These are phyloP conservation scores for Metellina segmentata DNA, from an alignment of 2,888 invertebrate genomes.

Conservation along the genomic window DNA sequence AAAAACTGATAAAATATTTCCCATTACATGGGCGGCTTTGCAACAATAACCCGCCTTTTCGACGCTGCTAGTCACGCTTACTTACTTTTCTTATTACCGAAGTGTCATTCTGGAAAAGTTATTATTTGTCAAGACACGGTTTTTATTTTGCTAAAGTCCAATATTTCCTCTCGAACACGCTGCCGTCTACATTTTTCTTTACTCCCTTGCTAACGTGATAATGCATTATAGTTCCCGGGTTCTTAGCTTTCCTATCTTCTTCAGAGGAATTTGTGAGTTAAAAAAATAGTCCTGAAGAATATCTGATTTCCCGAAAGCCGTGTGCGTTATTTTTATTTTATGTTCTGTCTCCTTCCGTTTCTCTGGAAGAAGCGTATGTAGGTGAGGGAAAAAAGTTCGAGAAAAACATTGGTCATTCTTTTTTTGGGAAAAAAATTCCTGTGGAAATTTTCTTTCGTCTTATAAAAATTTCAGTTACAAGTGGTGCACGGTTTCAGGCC, in stretches of 20 bases:
- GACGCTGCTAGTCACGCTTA: slow-evolving; percentile 48
- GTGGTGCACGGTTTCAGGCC: neutral
- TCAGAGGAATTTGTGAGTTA: slow-evolving; percentile 32
- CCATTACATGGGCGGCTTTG: slow-evolving; percentile 43
- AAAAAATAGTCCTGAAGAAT: slow-evolving; percentile 43
- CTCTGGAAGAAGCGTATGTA: slow-evolving; percentile 10
- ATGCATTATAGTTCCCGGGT: slow-evolving; percentile 52
- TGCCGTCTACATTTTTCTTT: slow-evolving; percentile 14
- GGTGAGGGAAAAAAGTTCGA: slow-evolving; percentile 23
- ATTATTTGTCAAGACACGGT: slow-evolving; percentile 71
- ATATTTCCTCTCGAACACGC: slow-evolving; percentile 47
- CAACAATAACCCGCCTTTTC: slow-evolving; percentile 26
- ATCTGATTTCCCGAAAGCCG: slow-evolving; percentile 27
- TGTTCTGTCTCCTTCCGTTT: slow-evolving; percentile 1
- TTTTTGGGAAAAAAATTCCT: neutral
- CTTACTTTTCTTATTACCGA: slow-evolving; percentile 72
- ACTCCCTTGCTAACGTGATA: slow-evolving; percentile 52
- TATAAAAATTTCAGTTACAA: slow-evolving; percentile 49
- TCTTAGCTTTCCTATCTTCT: slow-evolving; percentile 45
- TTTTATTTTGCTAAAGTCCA: slow-evolving; percentile 66
- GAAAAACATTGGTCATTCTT: slow-evolving; percentile 56
- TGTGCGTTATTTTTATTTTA: neutral
- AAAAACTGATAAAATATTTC: slow-evolving; percentile 68
- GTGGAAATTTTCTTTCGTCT: slow-evolving; percentile 18
- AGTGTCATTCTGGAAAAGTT: slow-evolving; percentile 68